Conservation (phyloP, 2,113 vertebrate genomes). For the Podarcis cretensis region DNA sequence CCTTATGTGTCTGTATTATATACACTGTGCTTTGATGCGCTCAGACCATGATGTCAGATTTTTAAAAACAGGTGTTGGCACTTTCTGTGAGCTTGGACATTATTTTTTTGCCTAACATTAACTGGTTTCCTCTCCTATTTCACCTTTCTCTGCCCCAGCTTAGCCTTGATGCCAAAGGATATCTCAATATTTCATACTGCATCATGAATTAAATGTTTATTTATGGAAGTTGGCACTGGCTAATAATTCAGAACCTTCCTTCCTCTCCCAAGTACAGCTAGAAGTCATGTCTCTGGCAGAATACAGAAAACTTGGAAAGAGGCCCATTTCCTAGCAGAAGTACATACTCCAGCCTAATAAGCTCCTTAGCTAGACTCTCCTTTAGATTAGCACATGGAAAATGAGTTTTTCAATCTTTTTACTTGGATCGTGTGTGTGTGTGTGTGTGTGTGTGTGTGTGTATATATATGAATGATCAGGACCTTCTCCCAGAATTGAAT, state of each 20-base stretch:
- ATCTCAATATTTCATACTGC: not conserved
- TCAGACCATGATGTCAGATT: not conserved
- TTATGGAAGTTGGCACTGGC: not conserved
- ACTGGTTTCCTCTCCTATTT: not conserved
- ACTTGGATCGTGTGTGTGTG: not conserved
- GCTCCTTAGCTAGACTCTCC: not conserved
- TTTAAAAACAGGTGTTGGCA: not conserved
- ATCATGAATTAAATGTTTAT: not conserved
- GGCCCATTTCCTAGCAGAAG: not conserved
- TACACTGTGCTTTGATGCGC: not conserved
- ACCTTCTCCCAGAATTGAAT: not conserved
- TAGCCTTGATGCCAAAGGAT: not conserved
- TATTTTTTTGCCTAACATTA: not conserved
- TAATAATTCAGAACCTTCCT: not conserved
- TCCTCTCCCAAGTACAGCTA: not conserved
- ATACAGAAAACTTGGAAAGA: not conserved
- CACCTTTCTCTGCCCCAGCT: not conserved
- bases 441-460: too few species aligned
- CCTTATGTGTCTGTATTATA: not conserved
- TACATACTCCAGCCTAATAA: not conserved
- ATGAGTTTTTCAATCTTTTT: not conserved
- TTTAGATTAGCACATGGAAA: not conserved
- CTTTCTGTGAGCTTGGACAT: not conserved
- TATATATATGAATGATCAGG: not conserved
- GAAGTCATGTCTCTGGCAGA: not conserved